Evolutionary conservation across 2,888 invertebrate genomes (phyloP).

Genomic region (Sarcophaga caerulescens): DNA sequence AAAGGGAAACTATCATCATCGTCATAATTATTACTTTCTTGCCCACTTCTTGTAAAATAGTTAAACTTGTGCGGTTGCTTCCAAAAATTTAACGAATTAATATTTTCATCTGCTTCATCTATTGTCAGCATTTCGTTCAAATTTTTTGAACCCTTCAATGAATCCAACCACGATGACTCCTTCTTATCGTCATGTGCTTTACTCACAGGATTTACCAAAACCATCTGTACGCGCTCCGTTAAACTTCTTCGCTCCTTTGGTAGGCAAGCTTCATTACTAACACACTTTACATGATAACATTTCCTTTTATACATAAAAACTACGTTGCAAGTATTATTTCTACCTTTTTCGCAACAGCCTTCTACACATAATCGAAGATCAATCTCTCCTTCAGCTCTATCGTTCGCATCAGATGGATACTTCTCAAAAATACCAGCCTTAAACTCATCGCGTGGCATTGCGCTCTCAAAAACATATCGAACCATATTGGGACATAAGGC

Average conservation of each 20-base stretch:
- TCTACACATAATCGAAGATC: conserved; percentile 87
- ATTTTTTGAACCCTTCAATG: conserved; percentile 74
- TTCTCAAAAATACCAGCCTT: conserved; percentile 84
- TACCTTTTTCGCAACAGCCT: conserved; percentile 80
- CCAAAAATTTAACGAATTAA: conserved; percentile 77
- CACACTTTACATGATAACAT: conserved; percentile 90
- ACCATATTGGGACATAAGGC: conserved; percentile 78
- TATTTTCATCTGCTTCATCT: conserved; percentile 70
- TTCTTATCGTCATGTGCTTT: conserved; percentile 79
- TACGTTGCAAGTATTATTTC: conserved; percentile 85
- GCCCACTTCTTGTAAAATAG: conserved; percentile 38
- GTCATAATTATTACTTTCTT: conserved; percentile 71
- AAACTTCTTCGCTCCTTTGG: conserved; percentile 85
- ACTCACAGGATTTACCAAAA: conserved; percentile 88
- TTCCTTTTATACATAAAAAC: conserved; percentile 88
- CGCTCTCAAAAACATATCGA: conserved; percentile 79
- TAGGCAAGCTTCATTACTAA: conserved; percentile 86
- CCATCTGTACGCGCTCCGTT: conserved; percentile 87
- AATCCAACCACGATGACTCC: conserved; percentile 75
- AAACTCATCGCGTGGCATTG: conserved; percentile 81
- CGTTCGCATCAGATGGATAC: conserved; percentile 76
- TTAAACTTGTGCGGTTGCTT: conserved; percentile 75
- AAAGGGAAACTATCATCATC: conserved; percentile 76
- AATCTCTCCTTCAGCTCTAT: conserved; percentile 82
- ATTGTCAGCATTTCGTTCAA: conserved; percentile 66